A percentile compares a stretch with the other conserved stretches of the same genome.
Conservation (phyloP, 1,140 invertebrate genomes). For the Globodera ellingtonae region DNA sequence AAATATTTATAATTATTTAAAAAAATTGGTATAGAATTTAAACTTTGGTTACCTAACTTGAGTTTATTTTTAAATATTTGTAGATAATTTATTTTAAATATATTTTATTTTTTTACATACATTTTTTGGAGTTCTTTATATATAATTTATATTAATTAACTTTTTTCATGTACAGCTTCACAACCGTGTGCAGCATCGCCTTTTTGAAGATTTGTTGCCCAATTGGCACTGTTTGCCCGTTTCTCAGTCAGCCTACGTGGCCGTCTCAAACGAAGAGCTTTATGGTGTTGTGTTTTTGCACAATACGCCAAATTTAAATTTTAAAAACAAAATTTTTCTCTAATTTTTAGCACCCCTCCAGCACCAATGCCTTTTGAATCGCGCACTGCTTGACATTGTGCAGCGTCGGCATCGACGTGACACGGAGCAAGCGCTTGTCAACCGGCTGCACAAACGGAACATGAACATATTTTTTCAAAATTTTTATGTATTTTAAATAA, state of each 20-base stretch:
- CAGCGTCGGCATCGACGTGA: not conserved
- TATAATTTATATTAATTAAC: too few species aligned
- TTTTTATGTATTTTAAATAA: conserved; percentile 4
- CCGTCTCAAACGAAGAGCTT: not conserved
- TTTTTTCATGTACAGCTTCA: not conserved
- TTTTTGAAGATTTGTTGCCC: not conserved
- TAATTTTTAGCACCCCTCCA: not conserved
- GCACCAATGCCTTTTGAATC: not conserved
- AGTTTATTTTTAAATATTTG: too few species aligned
- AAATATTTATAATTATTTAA: too few species aligned
- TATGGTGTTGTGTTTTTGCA: not conserved
- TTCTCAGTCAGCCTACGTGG: not conserved
- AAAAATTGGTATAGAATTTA: too few species aligned
- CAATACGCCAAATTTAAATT: not conserved
- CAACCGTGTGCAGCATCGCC: not conserved
- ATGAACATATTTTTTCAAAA: conserved; percentile 17
- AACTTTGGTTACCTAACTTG: too few species aligned
- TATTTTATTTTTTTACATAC: too few species aligned
- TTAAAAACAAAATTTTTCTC: not conserved
- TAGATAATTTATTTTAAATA: too few species aligned
- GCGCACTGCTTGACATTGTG: not conserved
- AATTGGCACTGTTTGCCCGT: not conserved
- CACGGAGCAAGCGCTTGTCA: not conserved
- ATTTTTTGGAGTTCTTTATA: too few species aligned
- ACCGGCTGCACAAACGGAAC: not conserved